A percentile compares a stretch with the other conserved stretches of the same genome.
Conservation (phyloP, 1,140 invertebrate genomes). For the Drosophila yakuba region DNA sequence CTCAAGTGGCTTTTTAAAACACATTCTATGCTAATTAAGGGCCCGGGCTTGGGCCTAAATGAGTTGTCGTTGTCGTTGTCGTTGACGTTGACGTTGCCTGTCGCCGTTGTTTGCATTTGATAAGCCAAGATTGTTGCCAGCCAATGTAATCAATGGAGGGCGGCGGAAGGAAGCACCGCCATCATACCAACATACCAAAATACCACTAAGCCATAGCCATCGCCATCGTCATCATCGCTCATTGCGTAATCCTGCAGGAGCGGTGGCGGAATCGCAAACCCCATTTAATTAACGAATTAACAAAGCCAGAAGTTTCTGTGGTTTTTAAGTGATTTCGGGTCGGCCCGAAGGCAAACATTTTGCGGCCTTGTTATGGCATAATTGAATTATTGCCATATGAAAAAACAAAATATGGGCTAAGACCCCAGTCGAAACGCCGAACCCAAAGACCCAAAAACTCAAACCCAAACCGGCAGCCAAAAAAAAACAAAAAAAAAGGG, state of each 20-base stretch:
- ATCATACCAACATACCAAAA: background rate
- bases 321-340: conserved; percentile 77
- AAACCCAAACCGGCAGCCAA: background rate
- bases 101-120: conserved; percentile 67
- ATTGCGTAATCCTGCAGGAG: conserved; percentile 76
- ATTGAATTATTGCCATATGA: conserved; percentile 82
- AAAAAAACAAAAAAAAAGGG: conserved; percentile 1
- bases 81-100: conserved; percentile 29
- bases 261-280: conserved; percentile 42
- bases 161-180: conserved; percentile 2
- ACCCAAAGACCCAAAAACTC: conserved; percentile 26
- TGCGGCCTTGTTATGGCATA: conserved; percentile 79
- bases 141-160: conserved; percentile 75
- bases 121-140: conserved; percentile 72
- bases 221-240: conserved; percentile 21
- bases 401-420: conserved; percentile 66
- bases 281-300: conserved; percentile 83
- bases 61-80: conserved; percentile 63
- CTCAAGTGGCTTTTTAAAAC: conserved; percentile 82
- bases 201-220: too few species aligned
- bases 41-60: conserved; percentile 58
- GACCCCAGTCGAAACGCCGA: background rate
- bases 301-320: conserved; percentile 80
- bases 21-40: conserved; percentile 83
- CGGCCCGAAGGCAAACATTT: conserved; percentile 60